Percentiles rank a stretch among this genome's conserved stretches.
phyloP scores from a whole-genome alignment of 2,888 invertebrate species.

The Drosophila niveifrons region DNA sequence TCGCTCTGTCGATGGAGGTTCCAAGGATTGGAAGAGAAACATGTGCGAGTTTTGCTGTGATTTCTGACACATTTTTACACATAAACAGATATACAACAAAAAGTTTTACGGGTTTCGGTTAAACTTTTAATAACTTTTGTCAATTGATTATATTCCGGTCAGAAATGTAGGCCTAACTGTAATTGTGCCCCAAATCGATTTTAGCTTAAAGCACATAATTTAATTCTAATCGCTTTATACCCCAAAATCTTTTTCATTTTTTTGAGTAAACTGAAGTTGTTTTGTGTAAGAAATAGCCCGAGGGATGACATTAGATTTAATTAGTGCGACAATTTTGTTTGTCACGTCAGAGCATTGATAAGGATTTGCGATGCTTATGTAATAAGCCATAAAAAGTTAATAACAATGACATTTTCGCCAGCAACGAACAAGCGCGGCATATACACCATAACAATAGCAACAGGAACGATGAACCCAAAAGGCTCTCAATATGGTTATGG shows the following conservation, averaged over 20 bases:
- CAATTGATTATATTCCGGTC: slow-evolving; percentile 68
- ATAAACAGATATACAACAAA: slow-evolving; percentile 36
- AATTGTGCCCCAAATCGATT: slow-evolving; percentile 51
- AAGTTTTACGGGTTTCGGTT: slow-evolving; percentile 63
- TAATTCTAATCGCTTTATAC: slow-evolving; percentile 17
- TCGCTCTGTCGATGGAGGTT: slow-evolving; percentile 21
- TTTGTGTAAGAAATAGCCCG: neutral
- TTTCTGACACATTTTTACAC: slow-evolving; percentile 45
- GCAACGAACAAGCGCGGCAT: slow-evolving; percentile 27
- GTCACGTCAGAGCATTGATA: slow-evolving; percentile 69
- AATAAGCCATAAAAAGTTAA: slow-evolving; percentile 81
- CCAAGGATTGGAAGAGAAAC: slow-evolving; percentile 22
- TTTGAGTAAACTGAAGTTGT: neutral
- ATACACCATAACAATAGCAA: slow-evolving; percentile 26
- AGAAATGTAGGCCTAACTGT: slow-evolving; percentile 30
- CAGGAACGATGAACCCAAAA: slow-evolving; percentile 45
- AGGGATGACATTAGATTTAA: slow-evolving; percentile 57
- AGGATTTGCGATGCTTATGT: slow-evolving; percentile 76
- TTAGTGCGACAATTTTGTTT: slow-evolving; percentile 59
- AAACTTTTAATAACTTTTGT: slow-evolving; percentile 80
- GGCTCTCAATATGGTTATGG: slow-evolving; percentile 75
- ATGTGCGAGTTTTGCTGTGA: slow-evolving; percentile 69
- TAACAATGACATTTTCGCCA: slow-evolving; percentile 73
- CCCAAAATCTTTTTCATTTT: slow-evolving; percentile 1
- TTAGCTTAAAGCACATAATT: slow-evolving; percentile 48